These are phyloP conservation scores for Elephantulus edwardii DNA, from an alignment of 2,113 vertebrate genomes.

Conservation along the genomic window DNA sequence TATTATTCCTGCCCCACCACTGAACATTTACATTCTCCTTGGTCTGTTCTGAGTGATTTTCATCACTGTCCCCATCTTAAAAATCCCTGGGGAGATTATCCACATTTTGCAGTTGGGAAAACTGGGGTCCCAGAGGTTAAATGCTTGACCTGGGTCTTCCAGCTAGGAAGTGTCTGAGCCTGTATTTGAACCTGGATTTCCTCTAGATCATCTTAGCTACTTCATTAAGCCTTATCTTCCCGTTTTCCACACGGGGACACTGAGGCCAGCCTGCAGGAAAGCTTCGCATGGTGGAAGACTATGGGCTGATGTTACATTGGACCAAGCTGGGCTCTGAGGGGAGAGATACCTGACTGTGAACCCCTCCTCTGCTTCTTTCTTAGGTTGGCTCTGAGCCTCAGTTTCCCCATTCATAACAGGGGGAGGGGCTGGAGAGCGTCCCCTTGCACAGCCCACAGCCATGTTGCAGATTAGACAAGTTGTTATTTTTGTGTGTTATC, in stretches of 20 bases:
- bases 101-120: background rate
- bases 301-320: accelerated
- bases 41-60: accelerated
- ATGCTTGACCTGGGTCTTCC: background rate
- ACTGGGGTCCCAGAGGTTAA: background rate
- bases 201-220: background rate
- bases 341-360: background rate
- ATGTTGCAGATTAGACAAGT: too few relatives aligned
- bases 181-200: background rate
- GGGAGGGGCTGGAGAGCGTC: too few relatives aligned
- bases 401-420: background rate
- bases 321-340: background rate
- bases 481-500: too few relatives aligned
- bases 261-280: background rate
- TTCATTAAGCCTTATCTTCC: too few relatives aligned
- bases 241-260: background rate
- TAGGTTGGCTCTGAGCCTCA: background rate
- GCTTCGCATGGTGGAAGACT: background rate
- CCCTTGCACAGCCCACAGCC: too few relatives aligned
- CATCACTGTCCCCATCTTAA: accelerated
- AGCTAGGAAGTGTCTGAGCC: background rate
- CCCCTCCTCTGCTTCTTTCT: background rate
- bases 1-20: too few relatives aligned
- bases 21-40: accelerated
- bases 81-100: accelerated